phyloP scores from a whole-genome alignment of 2,113 vertebrate species.

The Hippoglossus stenolepis region DNA sequence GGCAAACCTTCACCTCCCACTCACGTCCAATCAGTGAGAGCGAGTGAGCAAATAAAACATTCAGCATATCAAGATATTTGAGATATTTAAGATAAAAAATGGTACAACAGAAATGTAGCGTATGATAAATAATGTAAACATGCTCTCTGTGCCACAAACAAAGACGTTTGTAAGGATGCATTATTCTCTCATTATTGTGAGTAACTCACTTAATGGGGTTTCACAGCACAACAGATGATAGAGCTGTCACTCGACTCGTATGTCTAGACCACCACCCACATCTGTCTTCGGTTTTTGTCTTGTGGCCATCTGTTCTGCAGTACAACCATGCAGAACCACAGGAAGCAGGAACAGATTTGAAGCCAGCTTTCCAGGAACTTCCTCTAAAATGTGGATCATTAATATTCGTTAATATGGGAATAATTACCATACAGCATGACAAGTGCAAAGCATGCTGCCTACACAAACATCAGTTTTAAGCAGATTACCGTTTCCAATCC shows the following conservation, averaged over 20 bases:
- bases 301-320: constrained; percentile 50
- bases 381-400: constrained; percentile 32
- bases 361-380: constrained; percentile 39
- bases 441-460: constrained; percentile 34
- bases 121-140: not conserved
- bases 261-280: constrained; percentile 51
- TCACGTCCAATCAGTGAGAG: no score
- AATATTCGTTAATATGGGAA: constrained; percentile 50
- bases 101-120: no score
- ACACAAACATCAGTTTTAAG: constrained; percentile 46
- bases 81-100: no score
- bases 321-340: constrained; percentile 9
- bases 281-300: constrained; percentile 43
- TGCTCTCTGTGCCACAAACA: not conserved
- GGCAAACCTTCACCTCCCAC: no score
- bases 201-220: constrained; percentile 37
- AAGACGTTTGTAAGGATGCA: not conserved
- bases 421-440: constrained; percentile 37
- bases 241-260: constrained; percentile 39
- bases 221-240: constrained; percentile 33
- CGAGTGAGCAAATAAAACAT: no score
- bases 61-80: no score
- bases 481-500: constrained; percentile 20
- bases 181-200: constrained; percentile 31
- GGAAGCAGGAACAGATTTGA: constrained; percentile 35